Percentiles rank a stretch among this genome's conserved stretches.
phyloP scores from a whole-genome alignment of 2,113 vertebrate species.

The Setophaga petechia region DNA sequence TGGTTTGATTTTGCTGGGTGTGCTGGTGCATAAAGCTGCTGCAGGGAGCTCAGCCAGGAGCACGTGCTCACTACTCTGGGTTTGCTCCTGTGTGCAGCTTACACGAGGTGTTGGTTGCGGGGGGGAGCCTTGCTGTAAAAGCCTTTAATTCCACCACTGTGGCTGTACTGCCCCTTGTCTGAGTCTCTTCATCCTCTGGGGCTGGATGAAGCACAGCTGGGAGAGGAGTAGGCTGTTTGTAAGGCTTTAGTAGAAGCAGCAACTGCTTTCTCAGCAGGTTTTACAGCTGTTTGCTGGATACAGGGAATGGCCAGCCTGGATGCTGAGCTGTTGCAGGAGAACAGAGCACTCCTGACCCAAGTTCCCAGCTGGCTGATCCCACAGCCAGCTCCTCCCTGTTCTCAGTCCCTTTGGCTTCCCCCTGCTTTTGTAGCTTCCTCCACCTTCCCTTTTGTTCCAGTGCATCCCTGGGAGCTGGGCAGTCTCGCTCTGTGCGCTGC shows the following conservation, averaged over 20 bases:
- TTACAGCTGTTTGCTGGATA: background rate
- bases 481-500: background rate
- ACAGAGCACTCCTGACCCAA: background rate
- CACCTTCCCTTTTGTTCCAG: background rate
- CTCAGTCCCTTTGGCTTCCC: background rate
- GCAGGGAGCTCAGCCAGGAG: background rate
- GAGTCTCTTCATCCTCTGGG: background rate
- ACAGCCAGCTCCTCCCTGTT: background rate
- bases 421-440: background rate
- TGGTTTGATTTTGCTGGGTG: background rate
- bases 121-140: background rate
- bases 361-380: background rate
- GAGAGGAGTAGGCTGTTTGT: background rate
- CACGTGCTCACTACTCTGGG: fast-evolving
- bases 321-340: background rate
- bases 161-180: fast-evolving
- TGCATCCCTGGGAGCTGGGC: background rate
- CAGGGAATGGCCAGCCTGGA: background rate
- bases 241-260: background rate
- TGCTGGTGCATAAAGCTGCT: background rate
- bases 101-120: fast-evolving
- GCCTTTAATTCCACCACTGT: background rate
- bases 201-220: background rate
- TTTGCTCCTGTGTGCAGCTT: background rate
- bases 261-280: background rate